Base-by-base conservation (phyloP, 2,888 invertebrate species). In the Tetanocera ferruginea region DNA sequence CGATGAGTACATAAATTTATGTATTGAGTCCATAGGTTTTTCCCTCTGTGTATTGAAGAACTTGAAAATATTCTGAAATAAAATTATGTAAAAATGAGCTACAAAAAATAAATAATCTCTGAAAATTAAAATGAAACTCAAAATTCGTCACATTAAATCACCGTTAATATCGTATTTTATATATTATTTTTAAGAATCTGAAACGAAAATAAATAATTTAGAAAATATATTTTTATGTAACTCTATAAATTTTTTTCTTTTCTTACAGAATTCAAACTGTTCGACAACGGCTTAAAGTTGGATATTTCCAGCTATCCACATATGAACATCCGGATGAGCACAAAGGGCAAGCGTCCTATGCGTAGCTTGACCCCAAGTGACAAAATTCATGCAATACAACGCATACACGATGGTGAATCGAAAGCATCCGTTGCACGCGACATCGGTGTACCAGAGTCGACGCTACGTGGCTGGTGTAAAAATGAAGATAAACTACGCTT, bases 391-490 rank as follows among this genome's bases (percentile, higher is more conserved):
- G 95, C 96, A 52, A 95, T 96, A 83, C 93, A 94, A 84, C 91
- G 96, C 81, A 95, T 96, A 64, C 95, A 95, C 90, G 94, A 94
- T 88, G 96, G 96, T 73, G 95, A 96, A 88, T 95, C 95, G 77
- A 96, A 96, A 86, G 96, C 96, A 3, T 95, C 95, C 0, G 96
- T 96, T 1, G 96, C 96, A 2, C 91, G 96, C 3, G 95, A 95
- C 88, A 95, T 96, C 86, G 95, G 95, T 51, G 95, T 96, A 23
- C 96, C 96, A 0, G 96, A 96, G 89, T 96, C 95, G 3, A 96
- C 96, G 9, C 91, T 96, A 19, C 92, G 96, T 3, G 96, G 96
- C 78, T 96, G 96, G 96, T 96, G 96, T 90, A 96, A 96, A 89
- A 95, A 95, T 86, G 95, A 95, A 87, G 94, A 94, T 84, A 96